Base-by-base conservation (phyloP, 1,140 invertebrate genomes). In the Ephestia elutella region DNA sequence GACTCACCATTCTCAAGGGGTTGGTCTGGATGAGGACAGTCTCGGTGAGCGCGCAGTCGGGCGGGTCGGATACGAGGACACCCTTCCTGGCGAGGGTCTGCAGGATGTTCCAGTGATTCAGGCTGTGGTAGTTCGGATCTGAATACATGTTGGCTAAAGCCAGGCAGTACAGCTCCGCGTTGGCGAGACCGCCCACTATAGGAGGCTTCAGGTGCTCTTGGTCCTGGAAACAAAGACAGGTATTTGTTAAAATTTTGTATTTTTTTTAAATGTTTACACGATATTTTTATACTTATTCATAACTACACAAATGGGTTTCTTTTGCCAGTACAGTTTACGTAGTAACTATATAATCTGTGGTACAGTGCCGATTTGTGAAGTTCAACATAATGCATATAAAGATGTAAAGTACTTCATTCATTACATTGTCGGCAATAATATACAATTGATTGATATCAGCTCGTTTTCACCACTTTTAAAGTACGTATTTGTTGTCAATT, bases 121-220 rank as follows among this genome's bases (percentile, higher is more conserved):
- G 92, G 90, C 96, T 96, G 89, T 97, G 94, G 88, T 97, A 97
- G 88, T 97, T 97, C 57, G 96, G 96, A 90, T 99, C 97, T 54
- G 96, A 96, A 89, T 99, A 99, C 87, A 99, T 97, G 90, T 97
- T 98, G 66, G 95, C 94, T 82, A 99, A 90, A 50, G 97, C 97
- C 84, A 97, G 91, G 88, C 97, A 98, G 90, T 99, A 99, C 17
- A 99, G 91, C 86, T 99, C 97, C 63, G 97, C 97, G 90, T 96
- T 98, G 63, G 96, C 96, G 70, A 99, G 90, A 21, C 94, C 92
- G 72, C 97, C 95, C 44, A 97, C 93, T 68, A 99, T 95, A 66
- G 96, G 94, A 49, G 97, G 97, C 86, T 98, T 98, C 60, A 99
- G 91, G 77, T 97, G 95, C 87, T 98, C 95, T 84, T 95, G 94